phyloP scores from a whole-genome alignment of 2,888 invertebrate genomes.

The Nasonia oneida region DNA sequence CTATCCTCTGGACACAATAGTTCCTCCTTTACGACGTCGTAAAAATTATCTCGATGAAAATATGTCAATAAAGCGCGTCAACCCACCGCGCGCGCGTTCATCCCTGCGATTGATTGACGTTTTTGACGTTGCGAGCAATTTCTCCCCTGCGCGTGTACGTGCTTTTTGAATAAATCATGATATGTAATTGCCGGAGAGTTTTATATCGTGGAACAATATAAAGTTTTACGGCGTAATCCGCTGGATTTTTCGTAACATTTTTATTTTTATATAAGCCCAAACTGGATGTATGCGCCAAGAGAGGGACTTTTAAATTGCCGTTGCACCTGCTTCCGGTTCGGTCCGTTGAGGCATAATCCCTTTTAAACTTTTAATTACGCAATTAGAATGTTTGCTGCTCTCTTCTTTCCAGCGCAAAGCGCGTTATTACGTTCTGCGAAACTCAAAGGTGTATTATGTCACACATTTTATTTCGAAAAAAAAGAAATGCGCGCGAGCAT shows the following conservation, averaged over 20 bases:
- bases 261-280: background rate
- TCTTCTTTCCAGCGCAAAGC: background rate
- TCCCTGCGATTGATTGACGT: background rate
- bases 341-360: slow-evolving; percentile 14
- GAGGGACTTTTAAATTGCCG: slow-evolving; percentile 14
- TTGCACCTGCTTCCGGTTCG: slow-evolving; percentile 5
- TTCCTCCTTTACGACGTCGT: slow-evolving; percentile 22
- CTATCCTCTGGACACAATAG: background rate
- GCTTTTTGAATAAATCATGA: background rate
- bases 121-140: background rate
- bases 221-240: background rate
- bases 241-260: background rate
- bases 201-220: background rate
- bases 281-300: too few species aligned
- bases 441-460: too few species aligned
- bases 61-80: slow-evolving; percentile 28
- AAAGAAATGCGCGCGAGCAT: too few species aligned
- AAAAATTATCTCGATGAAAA: slow-evolving; percentile 31
- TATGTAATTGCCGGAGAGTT: too few species aligned
- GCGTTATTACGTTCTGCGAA: background rate
- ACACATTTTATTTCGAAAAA: background rate
- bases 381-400: slow-evolving; percentile 10
- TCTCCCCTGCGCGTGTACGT: too few species aligned
- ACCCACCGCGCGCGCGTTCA: background rate
- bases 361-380: slow-evolving; percentile 44